These are phyloP conservation scores for Hyppa rectilinea DNA, from an alignment of 2,888 invertebrate genomes.

Conservation along the genomic window DNA sequence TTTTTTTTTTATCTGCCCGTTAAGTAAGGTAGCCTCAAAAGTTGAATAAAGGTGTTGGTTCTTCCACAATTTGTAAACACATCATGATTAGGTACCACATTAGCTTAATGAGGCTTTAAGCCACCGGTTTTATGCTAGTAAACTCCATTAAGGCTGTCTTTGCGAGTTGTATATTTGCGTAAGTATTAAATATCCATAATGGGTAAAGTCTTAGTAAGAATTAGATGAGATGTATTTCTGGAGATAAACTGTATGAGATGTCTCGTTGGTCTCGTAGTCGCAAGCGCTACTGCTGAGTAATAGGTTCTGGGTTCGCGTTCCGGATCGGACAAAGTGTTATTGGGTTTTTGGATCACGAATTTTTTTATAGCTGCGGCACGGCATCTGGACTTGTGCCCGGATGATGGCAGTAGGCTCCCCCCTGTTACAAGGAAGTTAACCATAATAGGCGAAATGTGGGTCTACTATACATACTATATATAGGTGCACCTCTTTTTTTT, in stretches of 20 bases:
- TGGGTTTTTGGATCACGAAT: background rate
- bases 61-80: constrained; percentile 38
- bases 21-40: background rate
- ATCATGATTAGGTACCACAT: constrained; percentile 39
- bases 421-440: background rate
- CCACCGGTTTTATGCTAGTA: constrained; percentile 48
- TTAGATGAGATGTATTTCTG: background rate
- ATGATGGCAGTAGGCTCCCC: background rate
- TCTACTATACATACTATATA: background rate
- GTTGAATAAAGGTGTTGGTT: constrained; percentile 14
- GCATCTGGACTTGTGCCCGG: background rate
- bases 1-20: too few relatives aligned
- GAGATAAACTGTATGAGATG: background rate
- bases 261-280: too few relatives aligned
- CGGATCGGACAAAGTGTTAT: too few relatives aligned
- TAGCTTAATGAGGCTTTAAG: constrained; percentile 47
- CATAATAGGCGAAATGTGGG: background rate
- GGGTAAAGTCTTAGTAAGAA: background rate
- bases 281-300: too few relatives aligned
- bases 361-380: background rate
- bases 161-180: constrained; percentile 26
- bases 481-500: background rate
- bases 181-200: constrained; percentile 2
- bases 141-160: constrained; percentile 26
- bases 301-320: background rate